phyloP scores from a whole-genome alignment of 2,888 invertebrate species.

The Ischnura elegans region DNA sequence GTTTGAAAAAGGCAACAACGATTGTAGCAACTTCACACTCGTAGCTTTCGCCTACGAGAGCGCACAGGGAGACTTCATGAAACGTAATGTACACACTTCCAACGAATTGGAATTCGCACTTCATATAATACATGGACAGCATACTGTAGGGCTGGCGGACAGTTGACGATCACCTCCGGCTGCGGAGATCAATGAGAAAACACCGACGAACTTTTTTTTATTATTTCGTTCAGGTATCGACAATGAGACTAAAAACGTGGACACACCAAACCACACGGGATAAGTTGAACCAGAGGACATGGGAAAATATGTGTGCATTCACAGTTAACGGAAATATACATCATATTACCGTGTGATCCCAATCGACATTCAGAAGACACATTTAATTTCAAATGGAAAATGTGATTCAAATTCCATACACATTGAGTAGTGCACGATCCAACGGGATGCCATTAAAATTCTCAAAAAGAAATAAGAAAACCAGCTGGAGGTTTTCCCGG shows the following conservation, averaged over 20 bases:
- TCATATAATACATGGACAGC: background rate
- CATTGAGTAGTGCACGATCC: background rate
- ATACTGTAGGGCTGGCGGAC: background rate
- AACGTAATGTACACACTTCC: background rate
- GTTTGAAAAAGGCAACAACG: conserved; percentile 60
- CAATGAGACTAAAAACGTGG: background rate
- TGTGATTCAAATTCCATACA: background rate
- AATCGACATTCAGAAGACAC: background rate
- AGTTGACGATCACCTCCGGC: background rate
- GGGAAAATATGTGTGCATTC: background rate
- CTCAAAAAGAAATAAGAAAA: background rate
- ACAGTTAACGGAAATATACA: background rate
- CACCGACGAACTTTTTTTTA: conserved; percentile 1
- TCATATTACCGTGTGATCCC: background rate
- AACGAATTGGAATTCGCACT: background rate
- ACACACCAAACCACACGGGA: conserved; percentile 19
- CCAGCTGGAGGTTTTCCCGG: background rate
- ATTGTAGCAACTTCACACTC: conserved; percentile 16
- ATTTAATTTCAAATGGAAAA: background rate
- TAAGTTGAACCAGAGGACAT: background rate
- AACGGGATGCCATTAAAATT: background rate
- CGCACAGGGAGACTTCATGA: background rate
- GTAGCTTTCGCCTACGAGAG: background rate
- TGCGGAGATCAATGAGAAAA: background rate
- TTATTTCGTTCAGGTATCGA: background rate